Conservation (phyloP, 2,888 invertebrate species). For the Philonicus albiceps region DNA sequence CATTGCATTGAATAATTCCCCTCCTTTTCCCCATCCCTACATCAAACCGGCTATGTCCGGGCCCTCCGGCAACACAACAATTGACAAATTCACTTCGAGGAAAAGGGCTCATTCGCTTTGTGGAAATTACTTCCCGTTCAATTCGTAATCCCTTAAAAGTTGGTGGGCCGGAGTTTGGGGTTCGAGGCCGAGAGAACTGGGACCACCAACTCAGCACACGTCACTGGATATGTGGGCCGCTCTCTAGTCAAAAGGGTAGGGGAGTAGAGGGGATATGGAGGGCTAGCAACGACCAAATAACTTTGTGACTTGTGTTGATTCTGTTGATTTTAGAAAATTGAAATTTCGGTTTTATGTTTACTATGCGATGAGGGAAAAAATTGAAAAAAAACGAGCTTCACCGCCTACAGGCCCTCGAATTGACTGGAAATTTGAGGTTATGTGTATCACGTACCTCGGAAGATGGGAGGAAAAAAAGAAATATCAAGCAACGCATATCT, state of each 20-base stretch:
- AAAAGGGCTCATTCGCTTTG: conserved; percentile 25
- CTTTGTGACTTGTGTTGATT: conserved; percentile 35
- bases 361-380: conserved; percentile 20
- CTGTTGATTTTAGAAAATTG: conserved; percentile 45
- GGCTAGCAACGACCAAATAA: conserved; percentile 17
- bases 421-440: conserved; percentile 27
- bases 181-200: background rate
- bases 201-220: background rate
- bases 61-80: conserved; percentile 1
- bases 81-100: conserved; percentile 13
- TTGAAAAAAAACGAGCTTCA: conserved; percentile 14
- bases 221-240: background rate
- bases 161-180: background rate
- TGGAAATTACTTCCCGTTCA: conserved; percentile 34
- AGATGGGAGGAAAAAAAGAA: background rate
- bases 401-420: conserved; percentile 11
- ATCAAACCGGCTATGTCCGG: background rate
- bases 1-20: background rate
- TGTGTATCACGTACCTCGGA: background rate
- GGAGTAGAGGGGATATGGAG: background rate
- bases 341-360: conserved; percentile 47
- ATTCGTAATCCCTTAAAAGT: conserved; percentile 33
- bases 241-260: background rate
- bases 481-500: background rate
- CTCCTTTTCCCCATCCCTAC: background rate